A percentile compares a stretch with the other conserved stretches of the same genome.
Conservation (phyloP, 2,797 vertebrate genomes). For the Sebastes jordani region DNA sequence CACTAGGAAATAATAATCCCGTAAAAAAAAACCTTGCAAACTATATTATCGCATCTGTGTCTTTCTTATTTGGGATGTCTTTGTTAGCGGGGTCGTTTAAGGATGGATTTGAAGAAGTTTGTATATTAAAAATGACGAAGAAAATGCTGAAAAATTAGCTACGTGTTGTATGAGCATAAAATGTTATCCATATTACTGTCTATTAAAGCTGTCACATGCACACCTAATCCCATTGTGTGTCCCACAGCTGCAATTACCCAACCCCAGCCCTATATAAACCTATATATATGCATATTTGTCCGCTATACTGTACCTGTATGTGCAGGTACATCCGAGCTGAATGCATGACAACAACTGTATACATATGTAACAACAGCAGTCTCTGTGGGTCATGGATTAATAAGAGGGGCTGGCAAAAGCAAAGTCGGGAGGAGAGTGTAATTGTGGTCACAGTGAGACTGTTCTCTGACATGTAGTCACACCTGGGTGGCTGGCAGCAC, state of each 20-base stretch:
- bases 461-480: slow-evolving; percentile 81
- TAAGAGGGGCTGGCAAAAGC: slow-evolving; percentile 41
- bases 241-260: background rate
- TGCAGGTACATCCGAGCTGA: background rate
- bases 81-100: slow-evolving; percentile 4
- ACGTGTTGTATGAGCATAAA: background rate
- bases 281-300: background rate
- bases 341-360: background rate
- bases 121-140: slow-evolving; percentile 1
- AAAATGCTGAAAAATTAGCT: background rate
- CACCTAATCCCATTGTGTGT: background rate
- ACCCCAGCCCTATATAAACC: background rate
- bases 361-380: slow-evolving; percentile 2
- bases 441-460: slow-evolving; percentile 74
- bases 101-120: background rate
- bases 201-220: slow-evolving; percentile 17
- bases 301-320: background rate
- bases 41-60: background rate
- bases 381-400: slow-evolving; percentile 49
- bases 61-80: background rate
- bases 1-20: slow-evolving; percentile 29
- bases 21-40: background rate
- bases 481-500: slow-evolving; percentile 77
- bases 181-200: background rate
- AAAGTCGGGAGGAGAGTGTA: slow-evolving; percentile 65